A percentile compares a stretch with the other conserved stretches of the same genome.
These are phyloP conservation scores for Euproctis similis DNA, from an alignment of 2,888 invertebrate species.

Conservation along the genomic window DNA sequence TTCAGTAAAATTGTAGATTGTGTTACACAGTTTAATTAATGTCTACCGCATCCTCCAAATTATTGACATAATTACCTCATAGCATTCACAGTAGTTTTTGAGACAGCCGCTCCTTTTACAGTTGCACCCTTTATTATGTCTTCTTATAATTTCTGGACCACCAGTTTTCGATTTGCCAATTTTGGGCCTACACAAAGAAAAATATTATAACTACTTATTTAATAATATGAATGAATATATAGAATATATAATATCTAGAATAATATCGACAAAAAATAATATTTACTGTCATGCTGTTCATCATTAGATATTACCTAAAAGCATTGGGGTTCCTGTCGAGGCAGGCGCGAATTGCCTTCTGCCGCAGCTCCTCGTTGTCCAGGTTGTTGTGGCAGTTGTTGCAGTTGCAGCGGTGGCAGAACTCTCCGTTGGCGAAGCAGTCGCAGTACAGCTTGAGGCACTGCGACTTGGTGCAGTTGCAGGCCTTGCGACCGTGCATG, in stretches of 20 bases:
- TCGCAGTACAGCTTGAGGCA: constrained; percentile 99
- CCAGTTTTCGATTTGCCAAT: constrained; percentile 90
- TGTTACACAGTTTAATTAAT: no score
- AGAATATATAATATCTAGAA: no score
- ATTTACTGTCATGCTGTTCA: no score
- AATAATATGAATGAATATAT: no score
- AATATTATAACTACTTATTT: no score
- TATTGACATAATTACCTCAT: constrained; percentile 87
- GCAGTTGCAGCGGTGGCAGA: constrained; percentile 98
- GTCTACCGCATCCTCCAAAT: not conserved
- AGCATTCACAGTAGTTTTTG: constrained; percentile 99
- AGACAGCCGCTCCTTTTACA: constrained; percentile 98
- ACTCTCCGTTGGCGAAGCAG: constrained; percentile 99
- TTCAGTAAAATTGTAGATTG: no score
- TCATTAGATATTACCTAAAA: constrained; percentile 76
- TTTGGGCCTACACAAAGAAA: constrained; percentile 87
- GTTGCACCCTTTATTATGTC: constrained; percentile 99
- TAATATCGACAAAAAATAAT: no score
- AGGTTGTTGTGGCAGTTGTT: constrained; percentile 97
- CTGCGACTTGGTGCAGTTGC: constrained; percentile 99
- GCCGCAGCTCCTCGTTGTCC: constrained; percentile 94
- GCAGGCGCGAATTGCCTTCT: constrained; percentile 94
- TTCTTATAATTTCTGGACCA: constrained; percentile 83
- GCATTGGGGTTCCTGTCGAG: constrained; percentile 98
- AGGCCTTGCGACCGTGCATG: constrained; percentile 95